Percentiles rank a stretch among this genome's conserved stretches.
Conservation (phyloP, 2,888 invertebrate species). For the Serripes groenlandicus region DNA sequence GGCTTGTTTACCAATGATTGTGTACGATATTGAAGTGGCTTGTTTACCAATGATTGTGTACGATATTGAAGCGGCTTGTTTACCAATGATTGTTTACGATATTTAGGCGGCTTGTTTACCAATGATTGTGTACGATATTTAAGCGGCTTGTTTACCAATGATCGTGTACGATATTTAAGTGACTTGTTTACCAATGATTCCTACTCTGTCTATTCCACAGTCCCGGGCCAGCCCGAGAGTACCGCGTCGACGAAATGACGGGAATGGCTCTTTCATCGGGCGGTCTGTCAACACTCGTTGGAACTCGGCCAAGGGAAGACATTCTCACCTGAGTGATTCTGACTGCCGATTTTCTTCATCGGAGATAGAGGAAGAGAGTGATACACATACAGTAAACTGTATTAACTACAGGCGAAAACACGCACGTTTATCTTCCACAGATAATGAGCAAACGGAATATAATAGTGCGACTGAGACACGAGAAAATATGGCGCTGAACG, state of each 20-base stretch:
- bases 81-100: no score
- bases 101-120: no score
- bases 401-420: not conserved
- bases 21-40: no score
- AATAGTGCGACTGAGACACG: slow-evolving; percentile 14
- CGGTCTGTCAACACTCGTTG: slow-evolving; percentile 16
- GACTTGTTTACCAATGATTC: slow-evolving; percentile 50
- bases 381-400: not conserved
- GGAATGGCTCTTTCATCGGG: slow-evolving; percentile 40
- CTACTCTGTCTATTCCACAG: slow-evolving; percentile 68
- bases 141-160: no score
- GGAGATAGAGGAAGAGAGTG: slow-evolving; percentile 25
- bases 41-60: no score
- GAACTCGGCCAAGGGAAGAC: not conserved
- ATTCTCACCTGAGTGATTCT: slow-evolving; percentile 38
- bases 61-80: no score
- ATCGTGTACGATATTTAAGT: no score
- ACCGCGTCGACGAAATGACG: slow-evolving; percentile 24
- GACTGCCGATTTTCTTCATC: slow-evolving; percentile 37
- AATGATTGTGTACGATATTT: no score
- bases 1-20: no score
- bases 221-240: slow-evolving; percentile 47
- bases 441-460: slow-evolving; percentile 19
- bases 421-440: not conserved
- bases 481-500: slow-evolving; percentile 71